Evolutionary conservation across 2,113 vertebrate species (phyloP).

Genomic region (Prinia subflava): DNA sequence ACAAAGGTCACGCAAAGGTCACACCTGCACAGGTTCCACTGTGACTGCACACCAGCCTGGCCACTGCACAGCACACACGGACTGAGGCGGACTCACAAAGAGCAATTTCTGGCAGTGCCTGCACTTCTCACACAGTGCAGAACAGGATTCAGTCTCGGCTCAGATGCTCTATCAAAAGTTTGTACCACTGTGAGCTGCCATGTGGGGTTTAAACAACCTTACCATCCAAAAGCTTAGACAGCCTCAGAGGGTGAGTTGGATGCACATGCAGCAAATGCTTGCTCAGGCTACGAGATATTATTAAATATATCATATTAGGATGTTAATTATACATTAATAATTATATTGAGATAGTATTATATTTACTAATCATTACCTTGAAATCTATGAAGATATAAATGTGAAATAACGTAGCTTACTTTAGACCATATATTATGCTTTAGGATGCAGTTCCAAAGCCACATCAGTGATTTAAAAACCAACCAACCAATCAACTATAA

Average conservation of each 20-base stretch:
- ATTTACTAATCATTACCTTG: background rate
- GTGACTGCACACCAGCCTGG: background rate
- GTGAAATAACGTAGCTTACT: background rate
- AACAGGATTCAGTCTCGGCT: background rate
- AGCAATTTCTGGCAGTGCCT: background rate
- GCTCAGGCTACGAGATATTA: background rate
- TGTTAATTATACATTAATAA: background rate
- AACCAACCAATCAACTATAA: background rate
- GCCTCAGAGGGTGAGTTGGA: background rate
- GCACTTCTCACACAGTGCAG: background rate
- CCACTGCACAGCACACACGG: background rate
- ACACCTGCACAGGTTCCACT: accelerated
- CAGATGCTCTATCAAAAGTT: background rate
- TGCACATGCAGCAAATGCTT: background rate
- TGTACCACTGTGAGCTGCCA: background rate
- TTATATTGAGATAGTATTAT: background rate
- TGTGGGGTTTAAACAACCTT: background rate
- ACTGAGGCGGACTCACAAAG: background rate
- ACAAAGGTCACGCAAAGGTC: background rate
- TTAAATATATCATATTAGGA: background rate
- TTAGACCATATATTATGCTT: background rate
- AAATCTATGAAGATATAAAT: background rate
- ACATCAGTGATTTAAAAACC: background rate
- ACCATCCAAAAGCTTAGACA: background rate
- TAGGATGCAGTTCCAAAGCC: background rate